Base-by-base conservation (phyloP, 30 jellyfish, hydroid and myxozoan genomes). In the Cassiopea xamachana region DNA sequence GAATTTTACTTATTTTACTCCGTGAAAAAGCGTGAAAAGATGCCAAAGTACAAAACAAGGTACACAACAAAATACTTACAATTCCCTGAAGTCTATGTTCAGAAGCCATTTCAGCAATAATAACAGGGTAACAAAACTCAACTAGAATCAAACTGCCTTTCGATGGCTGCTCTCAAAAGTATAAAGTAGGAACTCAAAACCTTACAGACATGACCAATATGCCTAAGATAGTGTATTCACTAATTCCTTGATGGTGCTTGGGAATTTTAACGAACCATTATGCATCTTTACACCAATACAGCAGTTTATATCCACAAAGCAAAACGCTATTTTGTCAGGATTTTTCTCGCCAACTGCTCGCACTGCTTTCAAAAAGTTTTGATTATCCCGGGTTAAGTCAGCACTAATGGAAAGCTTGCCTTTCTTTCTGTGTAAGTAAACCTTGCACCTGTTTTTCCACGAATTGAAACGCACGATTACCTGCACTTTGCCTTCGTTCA, bases 391-490 rank as follows among this genome's bases (percentile, higher is more conserved):
- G 69, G 85, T 77, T 47, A 77, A 47, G 46, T 77, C 85, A 5
- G 16, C 85, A 47, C 85, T 77, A 50, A 7, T 14, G 70, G 85
- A 47, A 27, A 43, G 46, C 3, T 47, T 47, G 71, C 85, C 85
- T 50, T 77, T 77, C 70, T 77, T 77, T 47, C 85, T 77, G 59
- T 77, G 8, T 77, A 19, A 47, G 58, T 74, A 74, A 74, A 74
- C 83, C 39, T 16, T 44, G 83, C 83, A 74, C 39, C 83, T 74
- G 83, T 27, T 74, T 39, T 18, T 74, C 83, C 83, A 74, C 43
- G 83, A 39, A 74, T 14, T 46, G 43, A 74, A 18, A 74, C 60
- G 61, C 6, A 74, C 58, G 83, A 74, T 74, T 48, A 74, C 83
- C 83, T 74, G 83, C 7, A 74, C 83, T 18, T 74, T 74, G 83